Conservation (phyloP, 2,888 invertebrate species). For the Protophormia terraenovae region DNA sequence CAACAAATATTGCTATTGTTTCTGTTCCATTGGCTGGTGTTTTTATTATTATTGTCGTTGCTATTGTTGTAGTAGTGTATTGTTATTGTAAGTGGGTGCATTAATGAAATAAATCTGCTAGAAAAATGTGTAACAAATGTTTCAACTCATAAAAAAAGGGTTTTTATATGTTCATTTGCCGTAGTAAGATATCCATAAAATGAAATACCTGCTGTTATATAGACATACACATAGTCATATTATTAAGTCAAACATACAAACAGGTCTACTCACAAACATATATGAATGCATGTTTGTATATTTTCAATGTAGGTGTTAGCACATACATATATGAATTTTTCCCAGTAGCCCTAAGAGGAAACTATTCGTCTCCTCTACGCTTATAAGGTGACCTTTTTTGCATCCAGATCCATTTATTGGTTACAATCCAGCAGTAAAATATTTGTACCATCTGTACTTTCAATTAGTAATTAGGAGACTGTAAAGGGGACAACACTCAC, state of each 20-base stretch:
- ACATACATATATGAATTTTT: not conserved
- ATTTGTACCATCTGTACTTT: no score
- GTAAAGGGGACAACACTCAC: no score
- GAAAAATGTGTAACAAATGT: constrained; percentile 37
- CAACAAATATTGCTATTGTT: not conserved
- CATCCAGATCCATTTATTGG: no score
- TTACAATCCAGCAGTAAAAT: no score
- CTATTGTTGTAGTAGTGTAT: constrained; percentile 11
- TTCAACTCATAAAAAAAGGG: constrained; percentile 42
- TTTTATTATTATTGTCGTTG: not conserved
- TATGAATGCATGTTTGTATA: no score
- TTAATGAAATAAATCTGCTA: constrained; percentile 54
- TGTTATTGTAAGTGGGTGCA: constrained; percentile 34
- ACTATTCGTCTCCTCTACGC: no score
- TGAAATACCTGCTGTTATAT: constrained; percentile 16
- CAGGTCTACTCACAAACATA: not conserved
- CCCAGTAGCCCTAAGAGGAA: no score
- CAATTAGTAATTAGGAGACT: no score
- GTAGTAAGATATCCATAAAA: constrained; percentile 40
- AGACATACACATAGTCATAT: no score
- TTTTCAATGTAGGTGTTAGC: not conserved
- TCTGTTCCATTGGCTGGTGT: not conserved
- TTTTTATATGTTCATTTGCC: constrained; percentile 39
- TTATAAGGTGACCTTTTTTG: no score
- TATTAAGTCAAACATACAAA: not conserved